These are phyloP conservation scores for Hypothenemus hampei DNA, from an alignment of 1,140 invertebrate genomes.

Conservation along the genomic window DNA sequence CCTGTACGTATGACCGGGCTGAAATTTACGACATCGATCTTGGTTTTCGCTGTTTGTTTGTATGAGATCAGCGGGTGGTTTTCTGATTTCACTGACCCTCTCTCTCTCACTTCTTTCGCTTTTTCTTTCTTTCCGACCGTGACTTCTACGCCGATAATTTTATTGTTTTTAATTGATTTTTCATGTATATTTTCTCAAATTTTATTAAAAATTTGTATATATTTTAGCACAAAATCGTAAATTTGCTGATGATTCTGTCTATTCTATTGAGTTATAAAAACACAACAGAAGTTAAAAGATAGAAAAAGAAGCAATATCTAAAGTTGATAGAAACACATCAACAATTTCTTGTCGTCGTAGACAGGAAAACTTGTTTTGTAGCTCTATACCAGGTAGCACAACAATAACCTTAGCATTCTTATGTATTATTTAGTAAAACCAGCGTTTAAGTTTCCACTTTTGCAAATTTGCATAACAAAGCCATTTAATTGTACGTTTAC, in stretches of 20 bases:
- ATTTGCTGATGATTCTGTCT: no score
- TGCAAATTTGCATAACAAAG: constrained; percentile 16
- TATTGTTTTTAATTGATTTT: constrained; percentile 25
- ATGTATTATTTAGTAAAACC: no score
- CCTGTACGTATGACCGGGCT: constrained; percentile 22
- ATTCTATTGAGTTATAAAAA: no score
- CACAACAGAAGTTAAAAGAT: background rate
- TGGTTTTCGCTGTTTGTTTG: constrained; percentile 27
- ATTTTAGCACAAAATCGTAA: no score
- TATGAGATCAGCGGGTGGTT: constrained; percentile 23
- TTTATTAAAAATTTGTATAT: background rate
- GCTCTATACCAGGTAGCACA: no score
- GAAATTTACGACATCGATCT: constrained; percentile 24
- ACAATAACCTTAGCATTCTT: no score
- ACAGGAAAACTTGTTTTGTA: no score
- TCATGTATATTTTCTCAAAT: background rate
- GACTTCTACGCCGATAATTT: constrained; percentile 25
- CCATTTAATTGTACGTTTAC: constrained; percentile 9
- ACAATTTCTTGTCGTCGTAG: background rate
- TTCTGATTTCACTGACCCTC: constrained; percentile 15
- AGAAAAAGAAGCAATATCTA: background rate
- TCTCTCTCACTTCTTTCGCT: no score
- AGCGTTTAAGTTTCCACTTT: constrained; percentile 2
- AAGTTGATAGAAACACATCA: background rate
- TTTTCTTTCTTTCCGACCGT: constrained; percentile 4